Conservation (phyloP, 2,888 invertebrate species). For the Eubasilissa splendida region DNA sequence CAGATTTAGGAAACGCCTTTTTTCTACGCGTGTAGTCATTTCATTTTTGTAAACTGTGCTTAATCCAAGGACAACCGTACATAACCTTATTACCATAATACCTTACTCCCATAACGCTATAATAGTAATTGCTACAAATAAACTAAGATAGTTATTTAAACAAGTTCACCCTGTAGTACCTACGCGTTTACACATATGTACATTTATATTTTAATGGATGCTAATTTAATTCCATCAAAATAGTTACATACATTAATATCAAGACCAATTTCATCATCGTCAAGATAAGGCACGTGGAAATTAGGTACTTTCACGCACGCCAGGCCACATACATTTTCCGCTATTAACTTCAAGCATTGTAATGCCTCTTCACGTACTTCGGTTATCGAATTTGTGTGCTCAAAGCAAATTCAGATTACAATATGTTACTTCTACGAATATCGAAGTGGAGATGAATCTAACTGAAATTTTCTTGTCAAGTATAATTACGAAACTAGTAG, state of each 20-base stretch:
- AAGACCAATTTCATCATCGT: slow-evolving; percentile 2
- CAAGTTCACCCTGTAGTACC: background rate
- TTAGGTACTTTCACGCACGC: slow-evolving; percentile 1
- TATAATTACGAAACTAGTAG: no score
- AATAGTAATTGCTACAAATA: no score
- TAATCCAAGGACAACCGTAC: no score
- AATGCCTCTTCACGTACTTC: slow-evolving; percentile 40
- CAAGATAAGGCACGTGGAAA: background rate
- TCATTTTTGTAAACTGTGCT: no score
- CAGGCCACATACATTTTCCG: slow-evolving; percentile 47
- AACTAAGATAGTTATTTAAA: background rate
- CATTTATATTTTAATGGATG: slow-evolving; percentile 14
- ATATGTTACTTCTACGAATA: no score
- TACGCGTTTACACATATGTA: background rate
- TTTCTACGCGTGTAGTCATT: no score
- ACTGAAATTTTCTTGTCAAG: no score
- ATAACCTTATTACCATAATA: no score
- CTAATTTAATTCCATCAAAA: slow-evolving; percentile 28
- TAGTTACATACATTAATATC: slow-evolving; percentile 29
- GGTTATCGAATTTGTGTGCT: slow-evolving; percentile 44
- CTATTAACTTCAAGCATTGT: slow-evolving; percentile 49
- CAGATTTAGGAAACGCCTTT: no score
- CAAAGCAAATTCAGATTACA: slow-evolving; percentile 36
- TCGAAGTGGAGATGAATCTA: no score
- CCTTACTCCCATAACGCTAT: no score